Base-by-base conservation (phyloP, 1,140 invertebrate genomes). In the Drosophila tsacasi region DNA sequence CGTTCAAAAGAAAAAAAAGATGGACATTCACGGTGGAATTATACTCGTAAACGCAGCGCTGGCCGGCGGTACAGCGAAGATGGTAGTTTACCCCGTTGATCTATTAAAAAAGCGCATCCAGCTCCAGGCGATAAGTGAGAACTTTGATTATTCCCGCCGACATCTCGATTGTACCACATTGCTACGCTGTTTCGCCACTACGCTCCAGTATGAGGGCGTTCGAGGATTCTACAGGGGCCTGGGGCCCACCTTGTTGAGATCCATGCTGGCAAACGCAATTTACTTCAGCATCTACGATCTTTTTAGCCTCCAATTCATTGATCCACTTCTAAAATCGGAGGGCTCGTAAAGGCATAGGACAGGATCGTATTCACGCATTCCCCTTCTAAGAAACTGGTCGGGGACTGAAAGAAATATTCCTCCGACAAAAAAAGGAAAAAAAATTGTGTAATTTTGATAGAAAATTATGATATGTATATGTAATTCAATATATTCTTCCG, bases 211-310 rank as follows among this genome's bases (percentile, higher is more conserved):
- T 10, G 54, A 57, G 35, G 54, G 54, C 15, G 21, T 57, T 5
- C 35, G 54, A 12, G 54, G 54, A 25, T 57, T 57, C 54, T 57
- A 57, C 54, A 57, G 13, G 54, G 54, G 54, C 5, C 23, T 57
- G 35, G 2, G 15, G 1, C 54, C 54, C 54, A 57, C 54, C 1
- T 4, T 57, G 2, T 0, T 39, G 9, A 39, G 21, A 23, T 23
- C 54, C 1, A 37, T 57, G 54, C 5, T 57, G 35, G 35, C 54
- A 0, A 57, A 57, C 21, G 35, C 54, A 9, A 57, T 57, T n/a
- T 57, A n/a, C 15, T 57, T 57, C 15, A 57, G 19, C 35, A 17
- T 39, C 21, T 57, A 57, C 37, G 54, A 57, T n/a, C 21, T 25
- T 9, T 57, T 57, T 5, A 3, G 35, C 35, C 32, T 15, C 2